These are phyloP conservation scores for Brachyalestes nurse DNA, from an alignment of 2,797 vertebrate genomes.

Conservation along the genomic window DNA sequence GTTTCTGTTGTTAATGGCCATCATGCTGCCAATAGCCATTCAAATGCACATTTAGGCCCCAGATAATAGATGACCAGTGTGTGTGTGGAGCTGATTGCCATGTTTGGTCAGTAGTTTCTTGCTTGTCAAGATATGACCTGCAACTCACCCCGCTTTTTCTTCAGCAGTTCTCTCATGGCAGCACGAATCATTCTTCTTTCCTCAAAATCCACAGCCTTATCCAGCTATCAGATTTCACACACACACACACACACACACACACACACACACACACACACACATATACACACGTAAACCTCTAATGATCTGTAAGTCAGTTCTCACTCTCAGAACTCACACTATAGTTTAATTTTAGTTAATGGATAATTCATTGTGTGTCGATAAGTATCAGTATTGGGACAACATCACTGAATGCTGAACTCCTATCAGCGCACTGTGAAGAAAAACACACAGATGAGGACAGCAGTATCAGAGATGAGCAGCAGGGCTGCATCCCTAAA, in stretches of 20 bases:
- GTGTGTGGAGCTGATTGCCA: conserved; percentile 1
- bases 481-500: too few relatives aligned
- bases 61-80: neutral
- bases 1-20: neutral
- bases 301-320: neutral
- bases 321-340: too few relatives aligned
- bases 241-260: conserved; percentile 10
- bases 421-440: too few relatives aligned
- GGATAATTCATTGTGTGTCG: too few relatives aligned
- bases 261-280: conserved; percentile 21
- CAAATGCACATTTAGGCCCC: neutral
- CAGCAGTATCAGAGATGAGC: too few relatives aligned
- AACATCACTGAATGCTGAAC: too few relatives aligned
- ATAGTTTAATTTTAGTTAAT: neutral
- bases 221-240: conserved; percentile 76
- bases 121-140: conserved; percentile 15
- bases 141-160: conserved; percentile 86
- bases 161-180: conserved; percentile 89
- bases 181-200: conserved; percentile 88
- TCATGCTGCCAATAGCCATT: neutral
- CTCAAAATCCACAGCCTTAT: conserved; percentile 86
- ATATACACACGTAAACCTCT: neutral
- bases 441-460: too few relatives aligned
- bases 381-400: too few relatives aligned
- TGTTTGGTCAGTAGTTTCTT: conserved; percentile 11